Evolutionary conservation across 2,113 vertebrate genomes (phyloP), one percentile per base, ranked within the genome.

Genomic region (Triplophysa rosa): DNA sequence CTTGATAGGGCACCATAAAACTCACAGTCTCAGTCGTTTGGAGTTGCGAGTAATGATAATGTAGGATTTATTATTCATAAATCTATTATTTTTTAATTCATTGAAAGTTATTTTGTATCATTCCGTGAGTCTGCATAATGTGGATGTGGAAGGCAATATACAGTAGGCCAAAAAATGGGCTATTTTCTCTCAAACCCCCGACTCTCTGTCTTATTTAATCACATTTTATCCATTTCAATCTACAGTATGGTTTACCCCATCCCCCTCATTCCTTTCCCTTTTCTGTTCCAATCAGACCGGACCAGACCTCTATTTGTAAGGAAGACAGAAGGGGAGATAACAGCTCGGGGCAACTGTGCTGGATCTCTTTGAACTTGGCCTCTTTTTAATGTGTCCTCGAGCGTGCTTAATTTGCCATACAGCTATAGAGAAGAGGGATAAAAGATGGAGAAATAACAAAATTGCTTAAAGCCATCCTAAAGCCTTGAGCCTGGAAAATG

Each of bases 341-440:
- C 63, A 64, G 72, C 62, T 67, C 21, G 66, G 69, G 67, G 69
- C 82, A 79, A 63, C 72, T 69, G 72, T 47, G 70, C 66, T 75
- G 67, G 37, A 83, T 78, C 79, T 66, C 61, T 68, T 71, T 42
- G 45, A 82, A 78, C 61, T 65, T 79, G 59, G 40, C 47, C 45
- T 80, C 47, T 81, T 79, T 82, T 69, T 61, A 79, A 78, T 59
- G 67, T 67, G 63, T 78, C 74, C 61, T 81, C 69, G 13, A 82
- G 67, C 80, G 33, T 64, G 61, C 42, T 74, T 26, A 24, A 59
- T 75, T 79, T 67, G 42, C 26, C n/a, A 17, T 37, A 59, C 24
- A 47, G 63, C 68, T 23, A 33, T 29, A 69, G 54, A 69, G 54
- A 29, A 61, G 65, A n/a, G 21, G 26, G 11, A n/a, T n/a, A 17